A percentile compares a stretch with the other conserved stretches of the same genome.
These are phyloP conservation scores for Amiota communis DNA, from an alignment of 2,888 invertebrate species.

Conservation along the genomic window DNA sequence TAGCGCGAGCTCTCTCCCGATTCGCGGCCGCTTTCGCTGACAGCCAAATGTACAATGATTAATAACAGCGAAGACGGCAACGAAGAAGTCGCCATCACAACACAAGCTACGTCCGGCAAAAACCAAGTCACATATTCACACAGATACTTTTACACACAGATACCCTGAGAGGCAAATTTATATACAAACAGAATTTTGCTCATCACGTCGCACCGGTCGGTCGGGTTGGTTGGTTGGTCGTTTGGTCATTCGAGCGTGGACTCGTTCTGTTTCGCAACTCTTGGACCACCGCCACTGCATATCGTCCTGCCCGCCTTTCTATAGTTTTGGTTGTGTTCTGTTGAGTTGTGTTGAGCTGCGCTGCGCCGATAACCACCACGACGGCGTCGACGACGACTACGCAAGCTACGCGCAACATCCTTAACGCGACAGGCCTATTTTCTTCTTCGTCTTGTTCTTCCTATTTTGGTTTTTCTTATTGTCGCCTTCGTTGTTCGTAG, in stretches of 20 bases:
- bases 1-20: slow-evolving; percentile 44
- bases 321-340: no score
- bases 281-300: slow-evolving; percentile 19
- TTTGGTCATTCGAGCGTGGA: slow-evolving; percentile 39
- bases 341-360: background rate
- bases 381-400: slow-evolving; percentile 37
- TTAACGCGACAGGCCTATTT: slow-evolving; percentile 56
- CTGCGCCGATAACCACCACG: slow-evolving; percentile 36
- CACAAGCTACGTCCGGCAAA: slow-evolving; percentile 32
- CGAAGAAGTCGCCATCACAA: slow-evolving; percentile 55
- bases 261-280: slow-evolving; percentile 22
- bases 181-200: no score
- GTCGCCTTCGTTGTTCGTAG: slow-evolving; percentile 16
- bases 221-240: slow-evolving; percentile 38
- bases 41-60: slow-evolving; percentile 73
- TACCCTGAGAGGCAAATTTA: slow-evolving; percentile 30
- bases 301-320: slow-evolving; percentile 14
- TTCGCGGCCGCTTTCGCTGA: slow-evolving; percentile 71
- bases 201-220: slow-evolving; percentile 46
- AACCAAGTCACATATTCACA: slow-evolving; percentile 46
- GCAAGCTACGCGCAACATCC: slow-evolving; percentile 38
- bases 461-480: slow-evolving; percentile 11
- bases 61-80: slow-evolving; percentile 68
- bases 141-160: slow-evolving; percentile 47
- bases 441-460: slow-evolving; percentile 42